A percentile compares a stretch with the other conserved stretches of the same genome.
Conservation (phyloP, 1,140 invertebrate genomes). For the Dreissena rostriformis region DNA sequence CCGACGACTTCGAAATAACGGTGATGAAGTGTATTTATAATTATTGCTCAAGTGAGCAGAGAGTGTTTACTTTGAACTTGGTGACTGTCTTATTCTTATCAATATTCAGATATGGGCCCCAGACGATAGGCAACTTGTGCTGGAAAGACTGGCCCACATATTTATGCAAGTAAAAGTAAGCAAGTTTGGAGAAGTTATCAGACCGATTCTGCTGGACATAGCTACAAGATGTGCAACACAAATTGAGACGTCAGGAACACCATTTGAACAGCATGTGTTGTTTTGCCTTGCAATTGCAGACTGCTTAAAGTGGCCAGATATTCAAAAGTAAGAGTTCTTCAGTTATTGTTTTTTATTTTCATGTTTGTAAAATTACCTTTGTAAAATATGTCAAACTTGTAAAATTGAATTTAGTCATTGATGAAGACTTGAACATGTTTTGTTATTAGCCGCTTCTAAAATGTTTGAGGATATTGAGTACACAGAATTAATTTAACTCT, state of each 20-base stretch:
- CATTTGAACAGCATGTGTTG: constrained; percentile 41
- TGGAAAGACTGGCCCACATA: constrained; percentile 15
- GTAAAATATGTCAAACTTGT: background rate
- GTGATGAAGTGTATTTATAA: too few species aligned
- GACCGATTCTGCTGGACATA: constrained; percentile 42
- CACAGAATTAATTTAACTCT: background rate
- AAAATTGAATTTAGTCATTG: background rate
- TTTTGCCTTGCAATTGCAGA: constrained; percentile 58
- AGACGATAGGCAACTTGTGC: constrained; percentile 19
- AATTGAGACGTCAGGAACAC: background rate
- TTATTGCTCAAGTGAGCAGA: background rate
- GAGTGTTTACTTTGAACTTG: background rate
- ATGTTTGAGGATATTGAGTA: too few species aligned
- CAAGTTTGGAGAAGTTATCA: constrained; percentile 17
- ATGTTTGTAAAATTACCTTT: background rate
- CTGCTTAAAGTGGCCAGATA: constrained; percentile 44
- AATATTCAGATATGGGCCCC: constrained; percentile 48
- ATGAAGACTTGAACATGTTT: background rate
- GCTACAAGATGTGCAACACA: constrained; percentile 8
- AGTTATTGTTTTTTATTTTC: background rate
- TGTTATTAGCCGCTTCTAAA: too few species aligned
- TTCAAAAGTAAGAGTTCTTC: constrained; percentile 30
- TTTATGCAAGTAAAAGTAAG: constrained; percentile 12
- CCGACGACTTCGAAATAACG: too few species aligned
- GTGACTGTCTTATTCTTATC: background rate